A percentile compares a stretch with the other conserved stretches of the same genome.
phyloP scores from a whole-genome alignment of 2,113 vertebrate genomes.

The Seriola dumerili region DNA sequence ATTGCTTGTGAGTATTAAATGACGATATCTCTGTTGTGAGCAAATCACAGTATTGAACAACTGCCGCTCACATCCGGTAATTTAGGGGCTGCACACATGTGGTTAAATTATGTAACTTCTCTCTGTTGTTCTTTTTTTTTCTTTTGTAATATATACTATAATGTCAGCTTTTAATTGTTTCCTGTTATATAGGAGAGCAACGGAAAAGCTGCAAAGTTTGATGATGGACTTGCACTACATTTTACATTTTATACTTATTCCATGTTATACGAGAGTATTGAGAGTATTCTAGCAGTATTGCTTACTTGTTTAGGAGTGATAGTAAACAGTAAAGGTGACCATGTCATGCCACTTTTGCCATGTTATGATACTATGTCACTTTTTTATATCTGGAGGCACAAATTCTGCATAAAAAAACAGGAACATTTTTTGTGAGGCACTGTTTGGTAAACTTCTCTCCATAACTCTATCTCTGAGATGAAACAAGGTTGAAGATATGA shows the following conservation, averaged over 20 bases:
- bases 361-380: background rate
- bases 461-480: background rate
- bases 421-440: background rate
- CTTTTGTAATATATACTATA: too few species aligned
- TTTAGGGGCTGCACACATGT: background rate
- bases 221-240: background rate
- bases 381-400: background rate
- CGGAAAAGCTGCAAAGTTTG: background rate
- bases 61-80: background rate
- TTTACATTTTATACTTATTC: background rate
- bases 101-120: background rate
- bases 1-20: background rate
- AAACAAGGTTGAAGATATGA: constrained; percentile 27
- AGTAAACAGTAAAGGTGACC: too few species aligned
- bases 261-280: too few species aligned
- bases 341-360: background rate
- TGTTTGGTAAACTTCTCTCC: background rate
- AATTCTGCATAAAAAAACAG: background rate
- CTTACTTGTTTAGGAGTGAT: too few species aligned
- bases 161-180: too few species aligned
- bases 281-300: too few species aligned
- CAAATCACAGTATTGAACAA: background rate
- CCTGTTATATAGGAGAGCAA: background rate
- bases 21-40: background rate
- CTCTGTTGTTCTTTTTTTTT: background rate